Evolutionary conservation across 1,140 invertebrate genomes (phyloP), one percentile per base, ranked within the genome.

Genomic region (Geopemphigus sp.): DNA sequence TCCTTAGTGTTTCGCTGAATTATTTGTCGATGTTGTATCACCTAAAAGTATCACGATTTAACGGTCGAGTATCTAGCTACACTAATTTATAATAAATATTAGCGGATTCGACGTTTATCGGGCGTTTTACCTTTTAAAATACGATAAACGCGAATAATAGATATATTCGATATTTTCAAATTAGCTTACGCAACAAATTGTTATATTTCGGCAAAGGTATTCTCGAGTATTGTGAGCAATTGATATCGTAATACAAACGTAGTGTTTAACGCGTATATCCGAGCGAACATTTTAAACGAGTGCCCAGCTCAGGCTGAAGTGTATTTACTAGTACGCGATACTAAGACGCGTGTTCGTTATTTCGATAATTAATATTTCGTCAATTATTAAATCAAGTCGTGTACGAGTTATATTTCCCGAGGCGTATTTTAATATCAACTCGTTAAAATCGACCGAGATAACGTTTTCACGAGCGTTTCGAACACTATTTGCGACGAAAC

Each of bases 151-250:
- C 32, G 8, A 39, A 22, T 56, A 56, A 56, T 56, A 56, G 54
- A 56, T 56, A 10, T 56, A 22, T 56, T 56, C 15, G n/a, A 59
- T 59, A 8, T 26, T 59, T 59, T 3, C 11, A 5, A 3, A 61
- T n/a, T 61, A 61, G 57, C 57, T 61, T 61, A 61, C 15, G 57
- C 57, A 61, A 61, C 22, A 29, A 61, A 61, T 26, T 5, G 22
- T 12, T 61, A 61, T 26, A 61, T 61, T 61, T 61, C 57, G 11
- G 26, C 22, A 39, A 39, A 4, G 32, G 3, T 39, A 39, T 39
- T 39, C 32, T 8, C 32, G 8, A 39, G 32, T 39, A 39, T 39
- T 39, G 32, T 39, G 8, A 39, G 32, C 8, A 39, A 39, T 39
- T 8, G 8, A 8, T 39, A 8, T 39, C 8, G 32, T 39, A 3